Percentiles rank a stretch among this genome's conserved stretches.
phyloP scores from a whole-genome alignment of 2,797 vertebrate genomes.

The Lepilemur ruficaudatus region DNA sequence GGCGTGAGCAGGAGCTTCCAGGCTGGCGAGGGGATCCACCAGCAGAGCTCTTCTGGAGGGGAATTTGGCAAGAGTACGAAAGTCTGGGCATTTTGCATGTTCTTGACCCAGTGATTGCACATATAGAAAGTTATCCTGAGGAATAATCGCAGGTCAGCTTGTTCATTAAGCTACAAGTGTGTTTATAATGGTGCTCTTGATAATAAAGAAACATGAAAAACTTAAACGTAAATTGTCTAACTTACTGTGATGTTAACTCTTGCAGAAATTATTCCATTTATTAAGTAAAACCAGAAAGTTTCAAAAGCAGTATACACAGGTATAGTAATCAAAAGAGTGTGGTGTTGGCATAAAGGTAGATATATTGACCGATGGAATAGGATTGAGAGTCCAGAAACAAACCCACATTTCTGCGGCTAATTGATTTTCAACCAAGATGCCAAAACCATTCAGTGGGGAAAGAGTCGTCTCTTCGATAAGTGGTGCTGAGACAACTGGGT shows the following conservation, averaged over 20 bases:
- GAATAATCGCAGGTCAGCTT: not conserved
- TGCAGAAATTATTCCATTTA: not conserved
- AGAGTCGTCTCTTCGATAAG: not conserved
- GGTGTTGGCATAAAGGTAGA: not conserved
- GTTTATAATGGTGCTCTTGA: not conserved
- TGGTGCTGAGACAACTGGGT: not conserved
- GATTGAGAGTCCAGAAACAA: not conserved
- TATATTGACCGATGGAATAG: not conserved
- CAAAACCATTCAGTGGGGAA: not conserved
- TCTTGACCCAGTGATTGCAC: not conserved
- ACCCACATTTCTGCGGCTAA: not conserved
- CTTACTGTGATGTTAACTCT: not conserved
- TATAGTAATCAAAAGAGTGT: not conserved
- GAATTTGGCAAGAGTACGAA: too few species aligned
- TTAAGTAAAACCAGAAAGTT: not conserved
- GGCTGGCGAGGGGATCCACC: not conserved
- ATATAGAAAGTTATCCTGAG: not conserved
- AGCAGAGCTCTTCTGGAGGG: not conserved
- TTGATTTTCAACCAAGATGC: not conserved
- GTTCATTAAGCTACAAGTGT: not conserved
- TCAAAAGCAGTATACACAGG: not conserved
- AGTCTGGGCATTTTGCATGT: not conserved
- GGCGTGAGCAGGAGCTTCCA: not conserved
- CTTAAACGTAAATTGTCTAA: not conserved
- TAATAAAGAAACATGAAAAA: not conserved